Percentiles rank a stretch among this genome's conserved stretches.
Evolutionary conservation across 2,113 vertebrate genomes (phyloP).

Genomic region (Accipiter virgatus): DNA sequence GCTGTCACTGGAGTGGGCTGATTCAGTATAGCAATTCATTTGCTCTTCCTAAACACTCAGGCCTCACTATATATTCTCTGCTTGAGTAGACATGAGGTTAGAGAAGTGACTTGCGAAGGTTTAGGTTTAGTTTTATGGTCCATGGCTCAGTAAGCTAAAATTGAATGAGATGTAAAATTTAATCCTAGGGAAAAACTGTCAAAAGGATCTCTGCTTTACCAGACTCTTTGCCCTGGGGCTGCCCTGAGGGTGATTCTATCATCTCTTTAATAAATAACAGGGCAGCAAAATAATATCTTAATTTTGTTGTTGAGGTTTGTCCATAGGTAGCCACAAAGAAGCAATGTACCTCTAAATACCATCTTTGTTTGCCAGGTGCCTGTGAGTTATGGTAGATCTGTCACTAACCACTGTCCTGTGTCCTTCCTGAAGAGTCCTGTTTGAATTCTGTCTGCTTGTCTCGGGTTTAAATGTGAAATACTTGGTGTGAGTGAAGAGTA

Average conservation of each 20-base stretch:
- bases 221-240: background rate
- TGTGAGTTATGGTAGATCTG: background rate
- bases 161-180: background rate
- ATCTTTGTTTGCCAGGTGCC: background rate
- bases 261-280: background rate
- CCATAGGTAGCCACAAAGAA: background rate
- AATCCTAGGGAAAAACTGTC: background rate
- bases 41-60: background rate
- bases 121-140: background rate
- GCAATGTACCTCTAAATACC: background rate
- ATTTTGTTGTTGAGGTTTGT: background rate
- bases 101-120: background rate
- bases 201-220: background rate
- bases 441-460: background rate
- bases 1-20: background rate
- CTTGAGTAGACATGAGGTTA: background rate
- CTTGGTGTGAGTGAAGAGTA: background rate
- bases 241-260: background rate
- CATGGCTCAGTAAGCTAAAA: background rate
- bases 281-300: background rate
- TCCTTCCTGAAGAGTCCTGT: background rate
- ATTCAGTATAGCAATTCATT: background rate
- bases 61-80: background rate
- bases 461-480: background rate
- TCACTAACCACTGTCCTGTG: background rate